phyloP scores from a whole-genome alignment of 2,797 vertebrate species.

The Falco rusticolus region DNA sequence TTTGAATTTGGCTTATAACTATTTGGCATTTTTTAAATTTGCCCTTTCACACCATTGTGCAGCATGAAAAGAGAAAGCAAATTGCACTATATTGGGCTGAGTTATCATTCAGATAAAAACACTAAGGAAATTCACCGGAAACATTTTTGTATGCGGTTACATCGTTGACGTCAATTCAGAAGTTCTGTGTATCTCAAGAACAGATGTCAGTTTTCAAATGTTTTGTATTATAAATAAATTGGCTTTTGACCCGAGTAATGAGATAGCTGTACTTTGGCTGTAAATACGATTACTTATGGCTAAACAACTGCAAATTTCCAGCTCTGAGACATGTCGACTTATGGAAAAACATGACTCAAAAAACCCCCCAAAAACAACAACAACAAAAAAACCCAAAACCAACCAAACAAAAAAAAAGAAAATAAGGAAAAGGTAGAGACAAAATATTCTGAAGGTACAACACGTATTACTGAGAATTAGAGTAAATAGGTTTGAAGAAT shows the following conservation, averaged over 20 bases:
- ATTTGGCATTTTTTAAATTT: background rate
- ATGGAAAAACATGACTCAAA: background rate
- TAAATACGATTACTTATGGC: conserved; percentile 62
- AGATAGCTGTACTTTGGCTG: conserved; percentile 24
- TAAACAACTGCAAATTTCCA: conserved; percentile 26
- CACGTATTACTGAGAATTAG: background rate
- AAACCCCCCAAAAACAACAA: no score
- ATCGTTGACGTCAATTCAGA: conserved; percentile 70
- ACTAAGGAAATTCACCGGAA: conserved; percentile 26
- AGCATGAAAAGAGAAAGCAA: background rate
- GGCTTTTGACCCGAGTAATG: conserved; percentile 64
- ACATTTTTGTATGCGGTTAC: conserved; percentile 38
- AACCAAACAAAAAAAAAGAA: background rate
- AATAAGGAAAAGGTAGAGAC: rapidly evolving
- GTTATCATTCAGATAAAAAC: conserved; percentile 46
- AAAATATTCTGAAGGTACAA: background rate
- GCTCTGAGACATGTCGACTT: background rate
- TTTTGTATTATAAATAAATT: conserved; percentile 70
- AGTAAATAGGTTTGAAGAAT: background rate
- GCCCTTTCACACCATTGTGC: background rate
- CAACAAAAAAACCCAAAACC: no score
- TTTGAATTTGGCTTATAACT: background rate
- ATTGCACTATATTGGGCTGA: background rate
- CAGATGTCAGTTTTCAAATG: conserved; percentile 69
- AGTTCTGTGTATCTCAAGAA: conserved; percentile 59